Evolutionary conservation across 2,888 invertebrate genomes (phyloP), one percentile per base, ranked within the genome.

Genomic region (Agriopis aurantiaria): DNA sequence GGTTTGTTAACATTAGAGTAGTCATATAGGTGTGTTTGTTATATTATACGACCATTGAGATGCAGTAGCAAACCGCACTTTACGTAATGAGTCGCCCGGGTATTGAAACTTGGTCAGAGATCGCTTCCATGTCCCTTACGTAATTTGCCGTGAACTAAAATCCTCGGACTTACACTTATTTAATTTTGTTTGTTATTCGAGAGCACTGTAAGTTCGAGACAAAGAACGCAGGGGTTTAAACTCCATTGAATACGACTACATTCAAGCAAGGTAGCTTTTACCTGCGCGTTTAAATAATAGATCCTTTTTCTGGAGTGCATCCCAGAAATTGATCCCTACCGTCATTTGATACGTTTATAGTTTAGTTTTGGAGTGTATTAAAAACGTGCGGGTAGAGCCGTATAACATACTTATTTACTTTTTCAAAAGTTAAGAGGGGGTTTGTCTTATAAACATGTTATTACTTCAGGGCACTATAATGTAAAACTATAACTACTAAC

Each of bases 211-310:
- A 52, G 60, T 46, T 59, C 68, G 79, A 74, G 73, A 80, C 80
- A 80, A 85, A 82, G 81, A 80, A 76, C 72, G 74, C 78, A 80
- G 74, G n/a, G 75, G 83, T 85, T 86, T 76, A 69, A 79, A 74
- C 71, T 80, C 78, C 76, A 79, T 80, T 83, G 81, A 82, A 81
- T 46, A 57, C 79, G 69, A 76, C 77, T 79, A 81, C 79, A 82
- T 82, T 82, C 80, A 84, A 85, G 80, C 78, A 86, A 84, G 85
- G 85, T 88, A 85, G 80, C 86, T 80, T 88, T 88, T 92, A 92
- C 92, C 92, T 92, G 92, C 82, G 72, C 82, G 76, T 77, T 80
- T 82, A 82, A 85, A 89, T 89, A 90, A 89, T 87, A 82, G 72
- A 73, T 64, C 83, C 85, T 90, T 48, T 90, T 87, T 84, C 75